Conservation (phyloP, 2,888 invertebrate species). For the Monopis laevigella region DNA sequence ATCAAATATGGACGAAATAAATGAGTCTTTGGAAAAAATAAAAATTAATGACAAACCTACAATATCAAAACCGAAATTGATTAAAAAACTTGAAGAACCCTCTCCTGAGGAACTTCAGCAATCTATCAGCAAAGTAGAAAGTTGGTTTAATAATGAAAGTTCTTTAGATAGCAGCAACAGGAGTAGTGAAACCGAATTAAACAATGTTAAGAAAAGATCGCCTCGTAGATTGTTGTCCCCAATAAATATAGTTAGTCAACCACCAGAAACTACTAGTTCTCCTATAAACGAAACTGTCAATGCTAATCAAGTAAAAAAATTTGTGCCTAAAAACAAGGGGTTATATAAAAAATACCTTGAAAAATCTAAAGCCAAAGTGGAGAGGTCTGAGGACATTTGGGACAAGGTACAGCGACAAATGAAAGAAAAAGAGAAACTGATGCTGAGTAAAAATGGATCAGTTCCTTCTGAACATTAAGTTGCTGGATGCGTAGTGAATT, state of each 20-base stretch:
- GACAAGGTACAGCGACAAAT: constrained; percentile 22
- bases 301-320: constrained; percentile 25
- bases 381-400: constrained; percentile 21
- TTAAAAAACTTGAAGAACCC: too few species aligned
- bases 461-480: too few species aligned
- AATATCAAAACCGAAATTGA: too few species aligned
- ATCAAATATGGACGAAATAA: not conserved
- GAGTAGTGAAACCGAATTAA: too few species aligned
- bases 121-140: constrained; percentile 31
- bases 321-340: constrained; percentile 29
- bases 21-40: not conserved
- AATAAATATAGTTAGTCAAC: too few species aligned
- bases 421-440: constrained; percentile 26
- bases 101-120: constrained; percentile 18
- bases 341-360: constrained; percentile 25
- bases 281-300: constrained; percentile 22
- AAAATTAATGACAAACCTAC: not conserved
- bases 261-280: too few species aligned
- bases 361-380: constrained; percentile 16
- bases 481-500: too few species aligned
- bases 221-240: too few species aligned
- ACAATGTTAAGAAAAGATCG: too few species aligned
- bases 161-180: not conserved
- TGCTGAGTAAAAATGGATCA: too few species aligned
- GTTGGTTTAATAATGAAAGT: constrained; percentile 27